phyloP scores from a whole-genome alignment of 1,140 invertebrate species.

The Lordiphosa collinella region DNA sequence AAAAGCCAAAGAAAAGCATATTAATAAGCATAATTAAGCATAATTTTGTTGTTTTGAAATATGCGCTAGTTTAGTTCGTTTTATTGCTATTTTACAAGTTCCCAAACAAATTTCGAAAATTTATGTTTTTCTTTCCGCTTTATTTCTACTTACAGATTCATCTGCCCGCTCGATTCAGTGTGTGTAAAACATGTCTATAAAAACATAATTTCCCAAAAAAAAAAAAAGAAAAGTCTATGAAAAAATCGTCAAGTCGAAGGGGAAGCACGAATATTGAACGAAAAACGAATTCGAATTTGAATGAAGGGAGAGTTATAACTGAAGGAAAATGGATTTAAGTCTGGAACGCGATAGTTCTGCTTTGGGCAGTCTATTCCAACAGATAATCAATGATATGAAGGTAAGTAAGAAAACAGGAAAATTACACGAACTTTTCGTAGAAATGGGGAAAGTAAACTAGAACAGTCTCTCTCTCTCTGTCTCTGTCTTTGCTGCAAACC shows the following conservation, averaged over 20 bases:
- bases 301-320: constrained; percentile 1
- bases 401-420: constrained; percentile 80
- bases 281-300: constrained; percentile 33
- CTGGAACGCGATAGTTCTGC: constrained; percentile 90
- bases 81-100: constrained; percentile 32
- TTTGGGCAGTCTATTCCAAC: constrained; percentile 90
- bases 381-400: constrained; percentile 92
- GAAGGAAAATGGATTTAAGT: constrained; percentile 83
- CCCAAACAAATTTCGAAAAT: constrained; percentile 43
- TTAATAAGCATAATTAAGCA: constrained; percentile 72
- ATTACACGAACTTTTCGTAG: background rate
- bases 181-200: constrained; percentile 4
- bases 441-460: background rate
- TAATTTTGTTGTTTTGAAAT: constrained; percentile 64
- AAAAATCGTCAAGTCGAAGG: constrained; percentile 6
- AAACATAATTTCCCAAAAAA: constrained; percentile 41
- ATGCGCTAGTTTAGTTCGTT: constrained; percentile 50
- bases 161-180: too few relatives aligned
- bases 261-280: constrained; percentile 2
- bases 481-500: constrained; percentile 29
- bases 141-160: too few relatives aligned
- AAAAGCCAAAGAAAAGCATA: constrained; percentile 30
- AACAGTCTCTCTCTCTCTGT: constrained; percentile 3
- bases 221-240: constrained; percentile 42
- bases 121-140: constrained; percentile 23